Evolutionary conservation across 1,140 invertebrate genomes (phyloP).

Genomic region (Nasonia longicornis): DNA sequence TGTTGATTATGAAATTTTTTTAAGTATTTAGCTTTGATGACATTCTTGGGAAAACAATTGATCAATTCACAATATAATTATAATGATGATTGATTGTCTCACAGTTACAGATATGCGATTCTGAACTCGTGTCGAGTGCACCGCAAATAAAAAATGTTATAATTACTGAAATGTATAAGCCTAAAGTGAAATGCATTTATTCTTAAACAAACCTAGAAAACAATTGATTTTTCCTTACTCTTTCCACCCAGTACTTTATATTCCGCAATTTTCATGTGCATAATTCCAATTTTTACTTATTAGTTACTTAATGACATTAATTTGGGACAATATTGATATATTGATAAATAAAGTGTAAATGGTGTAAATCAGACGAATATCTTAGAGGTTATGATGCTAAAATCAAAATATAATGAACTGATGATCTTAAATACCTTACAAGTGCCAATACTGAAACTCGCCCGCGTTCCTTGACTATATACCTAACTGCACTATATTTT

Average conservation of each 20-base stretch:
- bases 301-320: too few relatives aligned
- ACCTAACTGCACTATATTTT: neutral
- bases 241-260: neutral
- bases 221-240: constrained; percentile 10
- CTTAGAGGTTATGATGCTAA: constrained; percentile 12
- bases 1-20: constrained; percentile 30
- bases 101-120: neutral
- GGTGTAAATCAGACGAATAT: neutral
- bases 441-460: neutral
- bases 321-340: too few relatives aligned
- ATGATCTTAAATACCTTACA: neutral
- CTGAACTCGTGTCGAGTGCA: constrained; percentile 9
- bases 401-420: neutral
- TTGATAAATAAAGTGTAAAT: too few relatives aligned
- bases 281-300: too few relatives aligned
- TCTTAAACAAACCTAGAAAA: constrained; percentile 41
- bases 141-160: constrained; percentile 26
- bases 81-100: constrained; percentile 14
- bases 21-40: constrained; percentile 32
- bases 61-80: neutral
- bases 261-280: neutral
- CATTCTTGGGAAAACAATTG: constrained; percentile 6
- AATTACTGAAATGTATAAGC: constrained; percentile 30
- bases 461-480: neutral
- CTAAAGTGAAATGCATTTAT: constrained; percentile 42